Percentiles rank a stretch among this genome's conserved stretches.
These are phyloP conservation scores for Nerophis lumbriciformis DNA, from an alignment of 2,113 vertebrate species.

Conservation along the genomic window DNA sequence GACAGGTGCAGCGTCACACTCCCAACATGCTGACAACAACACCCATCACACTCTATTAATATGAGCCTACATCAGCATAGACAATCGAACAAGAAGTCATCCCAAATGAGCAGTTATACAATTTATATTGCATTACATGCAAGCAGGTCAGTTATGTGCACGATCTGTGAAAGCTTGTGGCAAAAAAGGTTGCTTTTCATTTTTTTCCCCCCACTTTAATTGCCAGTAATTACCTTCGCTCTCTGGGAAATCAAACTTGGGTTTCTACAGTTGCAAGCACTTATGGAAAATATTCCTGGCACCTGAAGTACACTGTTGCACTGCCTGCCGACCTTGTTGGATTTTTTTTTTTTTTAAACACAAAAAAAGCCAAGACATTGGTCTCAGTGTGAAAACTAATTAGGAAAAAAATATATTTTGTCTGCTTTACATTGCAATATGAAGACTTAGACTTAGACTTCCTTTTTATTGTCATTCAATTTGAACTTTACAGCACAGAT, in stretches of 20 bases:
- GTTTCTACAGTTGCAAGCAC: conserved; percentile 70
- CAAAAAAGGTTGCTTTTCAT: conserved; percentile 23
- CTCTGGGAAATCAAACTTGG: conserved; percentile 42
- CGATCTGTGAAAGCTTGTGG: conserved; percentile 24
- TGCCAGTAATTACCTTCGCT: conserved; percentile 61
- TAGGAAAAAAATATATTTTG: too few relatives aligned
- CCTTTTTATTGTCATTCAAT: too few relatives aligned
- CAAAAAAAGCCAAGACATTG: not conserved
- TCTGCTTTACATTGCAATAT: too few relatives aligned
- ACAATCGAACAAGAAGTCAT: too few relatives aligned
- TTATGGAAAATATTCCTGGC: conserved; percentile 69
- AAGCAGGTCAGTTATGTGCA: conserved; percentile 10
- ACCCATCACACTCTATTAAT: not conserved
- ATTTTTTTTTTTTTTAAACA: too few relatives aligned
- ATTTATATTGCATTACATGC: too few relatives aligned
- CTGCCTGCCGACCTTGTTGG: not conserved
- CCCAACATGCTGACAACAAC: conserved; percentile 4
- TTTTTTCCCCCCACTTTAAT: conserved; percentile 44
- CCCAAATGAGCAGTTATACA: not conserved
- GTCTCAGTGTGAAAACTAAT: not conserved
- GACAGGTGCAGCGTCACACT: conserved; percentile 61
- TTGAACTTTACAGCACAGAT: too few relatives aligned
- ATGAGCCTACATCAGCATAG: too few relatives aligned
- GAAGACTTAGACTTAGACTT: too few relatives aligned
- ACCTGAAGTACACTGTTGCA: conserved; percentile 50